Percentiles rank a stretch among this genome's conserved stretches.
Evolutionary conservation across 1,140 invertebrate species (phyloP).

Genomic region (Caerostris darwini): DNA sequence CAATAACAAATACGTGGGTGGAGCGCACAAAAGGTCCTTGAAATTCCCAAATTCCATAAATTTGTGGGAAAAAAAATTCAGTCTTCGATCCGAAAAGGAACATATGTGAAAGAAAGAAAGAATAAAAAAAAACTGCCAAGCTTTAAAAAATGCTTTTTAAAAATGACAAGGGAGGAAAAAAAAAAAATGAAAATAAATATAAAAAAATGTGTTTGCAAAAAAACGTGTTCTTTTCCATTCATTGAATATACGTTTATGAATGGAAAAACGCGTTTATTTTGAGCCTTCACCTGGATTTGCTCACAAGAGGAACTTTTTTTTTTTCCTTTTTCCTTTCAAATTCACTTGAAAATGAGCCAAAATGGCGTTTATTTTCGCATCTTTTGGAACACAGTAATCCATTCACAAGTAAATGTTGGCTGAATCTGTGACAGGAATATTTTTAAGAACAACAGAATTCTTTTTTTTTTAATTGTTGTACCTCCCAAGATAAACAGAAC

Average conservation of each 20-base stretch:
- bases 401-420: not conserved
- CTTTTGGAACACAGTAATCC: not conserved
- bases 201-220: conserved; percentile 24
- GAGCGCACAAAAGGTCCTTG: not conserved
- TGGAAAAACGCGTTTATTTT: conserved; percentile 50
- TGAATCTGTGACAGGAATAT: not conserved
- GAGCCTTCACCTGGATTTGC: conserved; percentile 65
- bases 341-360: conserved; percentile 40
- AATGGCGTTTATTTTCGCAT: conserved; percentile 4
- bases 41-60: not conserved
- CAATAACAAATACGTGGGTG: no score
- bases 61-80: not conserved
- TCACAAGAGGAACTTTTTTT: conserved; percentile 1
- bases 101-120: not conserved
- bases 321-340: not conserved
- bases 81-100: not conserved
- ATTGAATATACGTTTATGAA: conserved; percentile 42
- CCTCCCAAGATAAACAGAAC: not conserved
- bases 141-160: not conserved
- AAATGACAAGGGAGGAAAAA: not conserved
- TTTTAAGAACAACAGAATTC: not conserved
- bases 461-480: not conserved
- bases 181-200: not conserved
- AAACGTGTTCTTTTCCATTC: conserved; percentile 45
- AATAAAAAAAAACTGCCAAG: not conserved